These are phyloP conservation scores for Microplitis mediator DNA, from an alignment of 1,140 invertebrate species.

Conservation along the genomic window DNA sequence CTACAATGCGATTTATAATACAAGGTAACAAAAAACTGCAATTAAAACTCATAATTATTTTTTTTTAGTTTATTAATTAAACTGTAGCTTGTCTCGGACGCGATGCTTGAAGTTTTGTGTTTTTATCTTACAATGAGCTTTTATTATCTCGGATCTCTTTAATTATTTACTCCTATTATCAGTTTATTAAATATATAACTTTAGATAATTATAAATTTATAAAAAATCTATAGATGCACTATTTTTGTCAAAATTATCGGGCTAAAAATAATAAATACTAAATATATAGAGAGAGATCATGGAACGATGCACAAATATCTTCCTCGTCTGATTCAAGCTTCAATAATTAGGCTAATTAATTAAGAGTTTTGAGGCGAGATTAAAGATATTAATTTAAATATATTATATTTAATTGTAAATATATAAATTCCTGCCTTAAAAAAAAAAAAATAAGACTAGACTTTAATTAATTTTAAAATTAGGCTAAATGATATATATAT, in stretches of 20 bases:
- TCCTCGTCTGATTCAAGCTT: slow-evolving; percentile 28
- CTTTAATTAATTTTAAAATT: slow-evolving; percentile 41
- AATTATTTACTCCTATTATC: no score
- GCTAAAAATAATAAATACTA: neutral
- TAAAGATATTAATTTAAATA: slow-evolving; percentile 46
- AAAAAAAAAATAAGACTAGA: slow-evolving; percentile 54
- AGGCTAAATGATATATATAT: slow-evolving; percentile 19
- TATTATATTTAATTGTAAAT: slow-evolving; percentile 42
- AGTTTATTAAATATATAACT: neutral
- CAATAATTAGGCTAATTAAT: slow-evolving; percentile 29
- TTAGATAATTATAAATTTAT: slow-evolving; percentile 28
- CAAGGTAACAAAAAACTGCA: no score
- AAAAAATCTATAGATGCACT: slow-evolving; percentile 17
- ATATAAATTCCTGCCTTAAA: slow-evolving; percentile 60
- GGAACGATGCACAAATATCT: slow-evolving; percentile 16
- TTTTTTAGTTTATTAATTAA: no score
- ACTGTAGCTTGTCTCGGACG: slow-evolving; percentile 27
- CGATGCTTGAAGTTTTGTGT: slow-evolving; percentile 15
- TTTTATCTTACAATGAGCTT: neutral
- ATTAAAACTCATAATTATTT: no score
- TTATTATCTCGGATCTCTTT: no score
- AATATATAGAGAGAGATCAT: neutral
- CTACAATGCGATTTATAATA: no score
- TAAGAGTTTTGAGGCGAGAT: slow-evolving; percentile 34
- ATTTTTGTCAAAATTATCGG: slow-evolving; percentile 17